Conservation (phyloP, 1,140 invertebrate genomes). For the Rhynchophorus ferrugineus region DNA sequence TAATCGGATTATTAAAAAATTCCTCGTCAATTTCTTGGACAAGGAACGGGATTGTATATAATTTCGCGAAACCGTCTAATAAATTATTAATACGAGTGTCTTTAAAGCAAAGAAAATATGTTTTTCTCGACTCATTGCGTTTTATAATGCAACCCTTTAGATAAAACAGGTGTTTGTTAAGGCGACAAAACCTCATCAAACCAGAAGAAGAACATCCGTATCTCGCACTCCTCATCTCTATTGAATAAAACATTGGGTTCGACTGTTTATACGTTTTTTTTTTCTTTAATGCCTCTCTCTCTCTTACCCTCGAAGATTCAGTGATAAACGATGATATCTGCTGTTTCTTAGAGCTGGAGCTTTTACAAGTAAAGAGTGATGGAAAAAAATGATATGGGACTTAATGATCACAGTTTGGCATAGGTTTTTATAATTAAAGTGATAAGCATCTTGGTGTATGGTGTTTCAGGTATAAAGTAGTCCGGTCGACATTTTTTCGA, state of each 20-base stretch:
- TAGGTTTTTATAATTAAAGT: conserved; percentile 2
- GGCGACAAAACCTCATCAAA: conserved; percentile 7
- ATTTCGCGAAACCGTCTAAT: too few relatives aligned
- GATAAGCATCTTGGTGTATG: not conserved
- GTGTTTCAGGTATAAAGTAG: not conserved
- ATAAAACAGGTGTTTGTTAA: conserved; percentile 20
- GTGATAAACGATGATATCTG: not conserved
- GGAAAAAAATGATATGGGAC: conserved; percentile 18
- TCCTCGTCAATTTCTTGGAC: too few relatives aligned
- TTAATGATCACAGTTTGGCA: conserved; percentile 22
- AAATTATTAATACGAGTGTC: too few relatives aligned
- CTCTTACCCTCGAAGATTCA: not conserved
- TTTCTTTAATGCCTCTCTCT: conserved; percentile 1
- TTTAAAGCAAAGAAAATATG: too few relatives aligned
- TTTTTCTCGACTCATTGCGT: not conserved
- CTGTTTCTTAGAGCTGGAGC: conserved; percentile 14
- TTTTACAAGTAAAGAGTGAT: conserved; percentile 10
- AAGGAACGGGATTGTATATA: too few relatives aligned
- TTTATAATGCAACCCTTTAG: not conserved
- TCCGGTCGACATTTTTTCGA: too few relatives aligned
- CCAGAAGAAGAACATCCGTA: conserved; percentile 20
- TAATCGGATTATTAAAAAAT: too few relatives aligned
- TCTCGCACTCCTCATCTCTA: conserved; percentile 18
- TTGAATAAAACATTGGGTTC: conserved; percentile 21
- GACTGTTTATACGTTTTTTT: conserved; percentile 20